Percentiles rank a stretch among this genome's conserved stretches.
phyloP scores from a whole-genome alignment of 2,797 vertebrate species.

The Galago senegalensis region DNA sequence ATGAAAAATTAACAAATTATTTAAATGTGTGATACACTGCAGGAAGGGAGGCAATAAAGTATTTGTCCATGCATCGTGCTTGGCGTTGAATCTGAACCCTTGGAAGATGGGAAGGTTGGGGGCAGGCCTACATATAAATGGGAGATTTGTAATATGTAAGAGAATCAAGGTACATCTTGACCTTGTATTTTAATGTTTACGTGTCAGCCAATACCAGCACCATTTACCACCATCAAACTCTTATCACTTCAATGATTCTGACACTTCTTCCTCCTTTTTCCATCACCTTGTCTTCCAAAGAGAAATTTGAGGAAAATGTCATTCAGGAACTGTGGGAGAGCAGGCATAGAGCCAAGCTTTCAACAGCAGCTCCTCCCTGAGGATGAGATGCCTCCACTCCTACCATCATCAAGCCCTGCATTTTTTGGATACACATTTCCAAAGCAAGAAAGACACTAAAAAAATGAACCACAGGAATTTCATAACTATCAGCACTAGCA shows the following conservation, averaged over 20 bases:
- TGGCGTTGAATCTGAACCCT: neutral
- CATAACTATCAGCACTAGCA: neutral
- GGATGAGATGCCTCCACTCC: neutral
- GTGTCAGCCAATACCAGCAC: neutral
- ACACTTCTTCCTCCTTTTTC: constrained; percentile 36
- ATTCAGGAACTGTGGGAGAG: neutral
- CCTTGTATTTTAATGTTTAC: neutral
- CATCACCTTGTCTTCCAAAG: neutral
- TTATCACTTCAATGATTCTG: neutral
- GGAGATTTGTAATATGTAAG: neutral
- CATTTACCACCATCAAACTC: neutral
- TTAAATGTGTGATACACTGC: constrained; percentile 2
- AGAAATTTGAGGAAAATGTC: neutral
- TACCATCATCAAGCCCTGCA: neutral
- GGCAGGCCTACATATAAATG: neutral
- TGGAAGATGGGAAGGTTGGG: constrained; percentile 65
- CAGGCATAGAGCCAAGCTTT: neutral
- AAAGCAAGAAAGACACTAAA: neutral
- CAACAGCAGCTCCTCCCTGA: neutral
- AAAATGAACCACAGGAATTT: neutral
- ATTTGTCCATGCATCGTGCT: neutral
- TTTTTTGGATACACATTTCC: neutral
- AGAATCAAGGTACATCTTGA: neutral
- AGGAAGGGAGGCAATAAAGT: constrained; percentile 36
- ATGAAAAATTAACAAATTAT: constrained; percentile 62